phyloP scores from a whole-genome alignment of 2,113 vertebrate species.

The Meleagris gallopavo region DNA sequence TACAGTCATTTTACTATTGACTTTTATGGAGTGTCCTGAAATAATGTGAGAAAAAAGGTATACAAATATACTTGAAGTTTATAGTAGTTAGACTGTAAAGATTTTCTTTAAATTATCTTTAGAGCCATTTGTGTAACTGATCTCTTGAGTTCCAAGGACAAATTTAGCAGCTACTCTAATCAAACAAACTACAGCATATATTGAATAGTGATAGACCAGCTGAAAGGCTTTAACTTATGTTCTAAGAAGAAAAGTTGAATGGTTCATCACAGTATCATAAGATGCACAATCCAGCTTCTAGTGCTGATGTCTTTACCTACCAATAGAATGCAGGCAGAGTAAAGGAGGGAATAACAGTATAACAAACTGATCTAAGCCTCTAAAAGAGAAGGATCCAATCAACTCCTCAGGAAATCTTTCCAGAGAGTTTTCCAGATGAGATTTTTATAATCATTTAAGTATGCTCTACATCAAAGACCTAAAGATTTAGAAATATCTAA shows the following conservation, averaged over 20 bases:
- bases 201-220: neutral
- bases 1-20: neutral
- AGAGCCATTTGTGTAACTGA: neutral
- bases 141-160: neutral
- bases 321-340: neutral
- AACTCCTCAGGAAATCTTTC: neutral
- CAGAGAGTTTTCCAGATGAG: slow-evolving; percentile 6
- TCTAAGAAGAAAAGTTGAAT: neutral
- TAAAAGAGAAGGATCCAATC: neutral
- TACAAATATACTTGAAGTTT: neutral
- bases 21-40: neutral
- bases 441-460: slow-evolving; percentile 51
- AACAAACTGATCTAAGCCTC: neutral
- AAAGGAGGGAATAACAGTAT: neutral
- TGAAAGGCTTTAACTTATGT: neutral
- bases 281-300: neutral
- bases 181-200: neutral
- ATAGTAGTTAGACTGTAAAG: neutral
- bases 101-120: neutral
- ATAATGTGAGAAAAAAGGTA: neutral
- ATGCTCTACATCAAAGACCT: neutral
- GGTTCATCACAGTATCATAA: neutral
- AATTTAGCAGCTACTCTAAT: neutral
- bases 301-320: neutral
- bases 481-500: slow-evolving; percentile 43